phyloP scores from a whole-genome alignment of 2,113 vertebrate genomes.

The Etheostoma spectabile region DNA sequence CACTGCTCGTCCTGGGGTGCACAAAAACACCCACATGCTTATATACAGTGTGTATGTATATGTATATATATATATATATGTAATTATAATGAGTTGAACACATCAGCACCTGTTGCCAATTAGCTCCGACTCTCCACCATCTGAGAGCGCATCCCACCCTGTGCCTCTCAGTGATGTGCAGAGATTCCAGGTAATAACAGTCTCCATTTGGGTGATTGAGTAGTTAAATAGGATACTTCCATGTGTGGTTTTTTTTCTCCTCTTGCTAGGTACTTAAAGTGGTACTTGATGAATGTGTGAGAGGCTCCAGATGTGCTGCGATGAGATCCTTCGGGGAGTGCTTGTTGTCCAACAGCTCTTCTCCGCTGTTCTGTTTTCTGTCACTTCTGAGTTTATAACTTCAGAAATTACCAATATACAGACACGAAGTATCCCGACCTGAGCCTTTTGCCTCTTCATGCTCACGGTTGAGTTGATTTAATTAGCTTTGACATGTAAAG shows the following conservation, averaged over 20 bases:
- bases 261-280: conserved; percentile 39
- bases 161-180: conserved; percentile 48
- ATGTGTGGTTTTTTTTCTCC: conserved; percentile 16
- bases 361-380: conserved; percentile 25
- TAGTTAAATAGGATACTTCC: conserved; percentile 64
- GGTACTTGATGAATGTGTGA: conserved; percentile 62
- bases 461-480: not conserved
- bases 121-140: conserved; percentile 58
- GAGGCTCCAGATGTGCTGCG: conserved; percentile 66
- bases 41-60: not conserved
- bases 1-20: conserved; percentile 25
- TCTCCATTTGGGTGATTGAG: conserved; percentile 73
- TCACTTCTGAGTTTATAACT: not conserved
- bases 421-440: not conserved
- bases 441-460: not conserved
- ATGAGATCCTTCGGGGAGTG: conserved; percentile 40
- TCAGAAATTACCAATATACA: conserved; percentile 17
- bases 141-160: conserved; percentile 57
- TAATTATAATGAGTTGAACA: conserved; percentile 31
- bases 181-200: conserved; percentile 68
- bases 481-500: not conserved
- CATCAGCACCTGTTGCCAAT: conserved; percentile 71
- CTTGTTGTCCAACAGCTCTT: conserved; percentile 58
- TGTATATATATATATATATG: too few species aligned
- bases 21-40: conserved; percentile 38